These are phyloP conservation scores for Onychomys torridus DNA, from an alignment of 2,797 vertebrate species.

Conservation along the genomic window DNA sequence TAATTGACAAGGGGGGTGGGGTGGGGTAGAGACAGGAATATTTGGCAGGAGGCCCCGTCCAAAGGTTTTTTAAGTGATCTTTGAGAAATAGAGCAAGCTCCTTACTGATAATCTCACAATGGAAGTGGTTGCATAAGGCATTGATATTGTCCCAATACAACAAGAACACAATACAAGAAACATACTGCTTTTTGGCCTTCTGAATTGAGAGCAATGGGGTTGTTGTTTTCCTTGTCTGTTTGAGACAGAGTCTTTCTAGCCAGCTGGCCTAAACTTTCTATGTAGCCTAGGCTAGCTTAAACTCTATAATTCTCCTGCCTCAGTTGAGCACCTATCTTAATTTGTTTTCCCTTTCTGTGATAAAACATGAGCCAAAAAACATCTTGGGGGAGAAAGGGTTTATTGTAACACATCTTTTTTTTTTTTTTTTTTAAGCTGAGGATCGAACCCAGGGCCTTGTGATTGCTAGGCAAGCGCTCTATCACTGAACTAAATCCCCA, in stretches of 20 bases:
- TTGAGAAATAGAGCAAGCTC: constrained; percentile 46
- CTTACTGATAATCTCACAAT: background rate
- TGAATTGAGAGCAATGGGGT: background rate
- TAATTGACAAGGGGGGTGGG: background rate
- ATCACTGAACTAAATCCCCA: no score
- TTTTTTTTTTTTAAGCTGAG: no score
- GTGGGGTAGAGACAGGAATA: background rate
- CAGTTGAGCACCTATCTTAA: background rate
- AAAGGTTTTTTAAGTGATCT: constrained; percentile 5
- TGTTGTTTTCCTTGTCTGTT: background rate
- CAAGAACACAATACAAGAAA: constrained; percentile 37
- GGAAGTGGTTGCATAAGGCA: background rate
- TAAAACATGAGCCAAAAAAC: background rate
- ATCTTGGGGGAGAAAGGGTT: background rate
- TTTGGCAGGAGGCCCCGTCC: background rate
- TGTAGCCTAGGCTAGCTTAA: background rate
- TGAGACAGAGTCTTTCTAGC: background rate
- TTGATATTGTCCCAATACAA: background rate
- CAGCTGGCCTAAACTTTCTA: background rate
- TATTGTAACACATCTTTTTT: no score
- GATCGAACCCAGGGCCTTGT: no score
- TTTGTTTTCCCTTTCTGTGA: background rate
- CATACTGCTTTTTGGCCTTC: background rate
- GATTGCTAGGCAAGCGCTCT: no score
- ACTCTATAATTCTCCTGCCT: background rate